Evolutionary conservation across 2,797 vertebrate species (phyloP).

Genomic region (Falco concolor): DNA sequence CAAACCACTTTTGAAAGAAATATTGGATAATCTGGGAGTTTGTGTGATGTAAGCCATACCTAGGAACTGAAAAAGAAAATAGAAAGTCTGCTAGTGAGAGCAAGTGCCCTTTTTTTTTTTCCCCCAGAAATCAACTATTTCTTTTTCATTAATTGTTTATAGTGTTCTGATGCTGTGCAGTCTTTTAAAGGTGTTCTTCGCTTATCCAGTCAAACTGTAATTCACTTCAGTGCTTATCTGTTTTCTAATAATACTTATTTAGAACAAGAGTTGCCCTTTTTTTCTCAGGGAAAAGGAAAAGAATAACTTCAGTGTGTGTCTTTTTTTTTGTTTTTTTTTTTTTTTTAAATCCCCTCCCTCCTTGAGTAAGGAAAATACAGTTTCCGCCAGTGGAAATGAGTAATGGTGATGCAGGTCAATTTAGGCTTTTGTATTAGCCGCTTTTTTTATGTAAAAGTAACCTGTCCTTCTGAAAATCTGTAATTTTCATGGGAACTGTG

Average conservation of each 20-base stretch:
- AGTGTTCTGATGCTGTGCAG: not conserved
- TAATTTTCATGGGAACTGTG: not conserved
- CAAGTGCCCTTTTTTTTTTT: not conserved
- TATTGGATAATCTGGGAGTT: not conserved
- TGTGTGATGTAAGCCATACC: not conserved
- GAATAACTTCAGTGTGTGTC: not conserved
- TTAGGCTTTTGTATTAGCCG: not conserved
- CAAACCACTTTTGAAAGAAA: not conserved
- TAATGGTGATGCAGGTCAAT: slow-evolving; percentile 20
- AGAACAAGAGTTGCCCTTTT: not conserved
- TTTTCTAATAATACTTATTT: slow-evolving; percentile 1
- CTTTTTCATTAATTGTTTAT: not conserved
- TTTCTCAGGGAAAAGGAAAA: not conserved
- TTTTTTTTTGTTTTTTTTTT: not conserved
- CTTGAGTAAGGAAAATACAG: not conserved
- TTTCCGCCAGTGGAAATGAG: slow-evolving; percentile 28
- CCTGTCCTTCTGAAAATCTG: not conserved
- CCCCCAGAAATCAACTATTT: not conserved
- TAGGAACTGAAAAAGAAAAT: not conserved
- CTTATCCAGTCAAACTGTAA: not conserved
- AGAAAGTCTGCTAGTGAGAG: not conserved
- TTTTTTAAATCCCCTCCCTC: no score
- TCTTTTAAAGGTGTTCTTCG: not conserved
- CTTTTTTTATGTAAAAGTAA: not conserved
- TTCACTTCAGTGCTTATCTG: not conserved